Evolutionary conservation across 2,888 invertebrate species (phyloP), one percentile per base, ranked within the genome.

Genomic region (Norana najaformis): DNA sequence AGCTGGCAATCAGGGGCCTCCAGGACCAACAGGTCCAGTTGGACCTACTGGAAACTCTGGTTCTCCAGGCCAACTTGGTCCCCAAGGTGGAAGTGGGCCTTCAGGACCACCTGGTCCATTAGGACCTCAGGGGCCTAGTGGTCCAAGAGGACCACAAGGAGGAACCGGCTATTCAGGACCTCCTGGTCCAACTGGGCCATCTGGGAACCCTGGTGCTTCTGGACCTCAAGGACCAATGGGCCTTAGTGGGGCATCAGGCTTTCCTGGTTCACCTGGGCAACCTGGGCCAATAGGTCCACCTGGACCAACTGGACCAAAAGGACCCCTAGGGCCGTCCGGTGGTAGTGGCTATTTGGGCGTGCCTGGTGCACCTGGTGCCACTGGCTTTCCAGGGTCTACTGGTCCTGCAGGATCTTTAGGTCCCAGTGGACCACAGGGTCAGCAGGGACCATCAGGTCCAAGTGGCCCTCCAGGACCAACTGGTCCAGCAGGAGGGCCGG

Each of bases 291-390:
- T 13, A 85, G 85, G 85, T 85, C 85, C 35, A 0, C 85, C 34
- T 4, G 85, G 85, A 18, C 85, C 85, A 85, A 35, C 85, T 85
- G 85, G 85, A 85, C 23, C 85, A 85, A 35, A 36, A 85, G 85
- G 91, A 47, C 88, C n/a, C 1, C 37, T 69, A 47, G 92, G 92
- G 11, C 89, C 37, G 37, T 34, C 83, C 37, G 92, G 92, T 83
- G 47, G 89, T 36, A 47, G 69, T 53, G 91, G 91, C 34, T 88
- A 38, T 39, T 36, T 36, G 41, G 91, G 91, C 34, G 20, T 88
- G 83, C 34, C 85, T 83, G 93, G 94, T 35, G 94, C 38, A 18
- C 83, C n/a, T 41, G 90, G 90, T 47, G 39, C 82, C n/a, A 20
- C 38, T 35, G 90, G 90, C 23, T 1, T 2, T 23, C 35, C 36